A percentile compares a stretch with the other conserved stretches of the same genome.
These are phyloP conservation scores for Andrena camellia DNA, from an alignment of 2,888 invertebrate species.

Conservation along the genomic window DNA sequence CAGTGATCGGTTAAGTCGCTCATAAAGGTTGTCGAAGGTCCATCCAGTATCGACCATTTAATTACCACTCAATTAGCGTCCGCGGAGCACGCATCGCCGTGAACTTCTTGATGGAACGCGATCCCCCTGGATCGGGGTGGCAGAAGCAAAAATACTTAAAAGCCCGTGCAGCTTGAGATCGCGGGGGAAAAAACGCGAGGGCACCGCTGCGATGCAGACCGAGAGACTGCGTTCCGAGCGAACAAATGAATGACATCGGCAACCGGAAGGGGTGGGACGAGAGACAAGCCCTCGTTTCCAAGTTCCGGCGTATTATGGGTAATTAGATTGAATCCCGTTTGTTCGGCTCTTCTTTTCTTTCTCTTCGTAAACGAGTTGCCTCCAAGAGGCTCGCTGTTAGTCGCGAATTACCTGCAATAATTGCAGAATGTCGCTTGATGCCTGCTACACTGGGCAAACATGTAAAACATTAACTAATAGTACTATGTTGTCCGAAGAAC, in stretches of 20 bases:
- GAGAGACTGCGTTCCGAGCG: conserved; percentile 73
- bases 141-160: neutral
- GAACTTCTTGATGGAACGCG: neutral
- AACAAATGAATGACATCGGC: conserved; percentile 80
- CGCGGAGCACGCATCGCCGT: neutral
- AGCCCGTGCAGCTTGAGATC: neutral
- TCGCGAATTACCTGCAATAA: conserved; percentile 6
- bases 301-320: conserved; percentile 80
- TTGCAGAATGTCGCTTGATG: neutral
- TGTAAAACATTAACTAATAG: neutral
- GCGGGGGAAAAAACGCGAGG: neutral
- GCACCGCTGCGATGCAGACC: conserved; percentile 14
- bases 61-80: conserved; percentile 5
- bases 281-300: conserved; percentile 77
- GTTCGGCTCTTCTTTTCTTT: conserved; percentile 55
- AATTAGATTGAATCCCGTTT: conserved; percentile 81
- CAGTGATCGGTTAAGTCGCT: conserved; percentile 1
- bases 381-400: conserved; percentile 70
- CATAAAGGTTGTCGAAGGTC: neutral
- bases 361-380: conserved; percentile 63
- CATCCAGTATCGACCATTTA: neutral
- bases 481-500: no score
- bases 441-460: neutral
- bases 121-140: neutral
- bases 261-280: conserved; percentile 72